Evolutionary conservation across 2,113 vertebrate species (phyloP).

Genomic region (Scopus umbretta): DNA sequence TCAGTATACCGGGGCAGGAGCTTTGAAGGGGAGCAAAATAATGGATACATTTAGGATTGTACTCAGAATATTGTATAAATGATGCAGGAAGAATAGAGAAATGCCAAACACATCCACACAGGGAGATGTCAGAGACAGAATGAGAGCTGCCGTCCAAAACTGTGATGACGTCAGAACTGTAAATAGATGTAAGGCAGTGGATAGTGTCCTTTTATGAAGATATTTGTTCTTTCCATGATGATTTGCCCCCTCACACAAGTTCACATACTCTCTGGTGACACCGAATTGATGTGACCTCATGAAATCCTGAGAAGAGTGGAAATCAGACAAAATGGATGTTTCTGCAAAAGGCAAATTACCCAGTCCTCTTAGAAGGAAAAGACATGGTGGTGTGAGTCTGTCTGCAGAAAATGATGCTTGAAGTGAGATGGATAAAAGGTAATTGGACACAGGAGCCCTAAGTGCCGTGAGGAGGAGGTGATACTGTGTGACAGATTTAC

Average conservation of each 20-base stretch:
- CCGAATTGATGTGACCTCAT: background rate
- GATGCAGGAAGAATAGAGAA: background rate
- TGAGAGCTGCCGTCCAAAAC: background rate
- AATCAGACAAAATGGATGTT: background rate
- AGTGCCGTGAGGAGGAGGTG: background rate
- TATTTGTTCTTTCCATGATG: background rate
- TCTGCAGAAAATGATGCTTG: background rate
- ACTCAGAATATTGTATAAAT: background rate
- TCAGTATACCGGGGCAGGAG: background rate
- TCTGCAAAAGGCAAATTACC: background rate
- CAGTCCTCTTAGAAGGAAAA: conserved; percentile 4
- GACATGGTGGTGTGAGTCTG: background rate
- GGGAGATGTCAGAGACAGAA: background rate
- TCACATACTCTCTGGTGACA: background rate
- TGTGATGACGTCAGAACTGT: background rate
- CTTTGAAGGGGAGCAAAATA: background rate
- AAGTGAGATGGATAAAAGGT: background rate
- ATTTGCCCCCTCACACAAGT: background rate
- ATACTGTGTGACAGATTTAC: background rate
- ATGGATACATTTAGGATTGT: background rate
- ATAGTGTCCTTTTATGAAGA: conserved; percentile 1
- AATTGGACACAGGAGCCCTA: background rate
- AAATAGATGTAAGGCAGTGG: background rate
- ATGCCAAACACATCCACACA: background rate
- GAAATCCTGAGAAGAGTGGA: background rate